Evolutionary conservation across 2,797 vertebrate genomes (phyloP).

Genomic region (Oreortyx pictus): DNA sequence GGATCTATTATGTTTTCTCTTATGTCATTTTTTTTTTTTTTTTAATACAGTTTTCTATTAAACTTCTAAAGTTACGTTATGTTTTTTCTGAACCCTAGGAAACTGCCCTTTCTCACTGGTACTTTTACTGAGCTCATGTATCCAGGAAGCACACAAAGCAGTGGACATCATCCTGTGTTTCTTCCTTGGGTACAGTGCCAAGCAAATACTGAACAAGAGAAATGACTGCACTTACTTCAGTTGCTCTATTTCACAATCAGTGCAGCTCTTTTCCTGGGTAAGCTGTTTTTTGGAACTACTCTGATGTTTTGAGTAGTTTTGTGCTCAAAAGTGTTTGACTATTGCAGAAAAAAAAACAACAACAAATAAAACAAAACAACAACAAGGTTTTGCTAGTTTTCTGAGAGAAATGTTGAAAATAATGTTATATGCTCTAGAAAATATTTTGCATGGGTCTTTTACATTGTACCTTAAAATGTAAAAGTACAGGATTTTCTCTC

Average conservation of each 20-base stretch:
- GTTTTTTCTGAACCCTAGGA: neutral
- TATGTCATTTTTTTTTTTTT: neutral
- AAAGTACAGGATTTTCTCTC: neutral
- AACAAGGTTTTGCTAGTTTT: neutral
- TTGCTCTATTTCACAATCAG: neutral
- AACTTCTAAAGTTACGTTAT: neutral
- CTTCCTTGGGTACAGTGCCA: neutral
- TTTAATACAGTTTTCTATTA: neutral
- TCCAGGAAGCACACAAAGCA: accelerated
- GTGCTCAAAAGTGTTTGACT: neutral
- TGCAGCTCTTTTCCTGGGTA: neutral
- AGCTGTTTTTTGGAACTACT: neutral
- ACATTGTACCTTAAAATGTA: neutral
- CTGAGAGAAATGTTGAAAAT: neutral
- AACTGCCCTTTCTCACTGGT: neutral
- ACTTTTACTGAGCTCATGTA: neutral
- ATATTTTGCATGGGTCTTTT: neutral
- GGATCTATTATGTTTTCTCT: neutral
- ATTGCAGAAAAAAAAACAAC: neutral
- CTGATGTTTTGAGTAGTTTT: neutral
- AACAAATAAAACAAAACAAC: too few relatives aligned
- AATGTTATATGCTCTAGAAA: neutral
- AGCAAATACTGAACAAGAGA: neutral
- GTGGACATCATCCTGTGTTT: neutral
- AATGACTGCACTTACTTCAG: neutral